phyloP scores from a whole-genome alignment of 2,888 invertebrate species.

The Metallyticus violacea region DNA sequence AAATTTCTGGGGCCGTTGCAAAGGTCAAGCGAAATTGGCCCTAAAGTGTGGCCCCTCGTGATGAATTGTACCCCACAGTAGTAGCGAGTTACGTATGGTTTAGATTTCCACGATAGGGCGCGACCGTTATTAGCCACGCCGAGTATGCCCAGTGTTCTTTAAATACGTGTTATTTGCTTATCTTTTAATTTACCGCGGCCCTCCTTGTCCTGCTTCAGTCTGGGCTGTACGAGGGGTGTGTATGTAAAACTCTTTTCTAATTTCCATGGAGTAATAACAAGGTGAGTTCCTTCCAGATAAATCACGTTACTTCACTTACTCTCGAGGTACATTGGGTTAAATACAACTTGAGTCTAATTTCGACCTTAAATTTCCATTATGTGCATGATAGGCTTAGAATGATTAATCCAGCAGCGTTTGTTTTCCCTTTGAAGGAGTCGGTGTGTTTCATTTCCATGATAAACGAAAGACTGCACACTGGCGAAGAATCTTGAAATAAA shows the following conservation, averaged over 20 bases:
- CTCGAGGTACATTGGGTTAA: neutral
- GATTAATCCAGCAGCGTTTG: too few species aligned
- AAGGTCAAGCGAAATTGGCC: slow-evolving; percentile 7
- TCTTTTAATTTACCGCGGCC: neutral
- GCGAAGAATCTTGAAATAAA: too few species aligned
- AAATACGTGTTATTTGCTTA: neutral
- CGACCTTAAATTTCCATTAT: neutral
- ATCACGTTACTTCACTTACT: neutral
- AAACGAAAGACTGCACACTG: too few species aligned
- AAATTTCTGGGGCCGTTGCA: neutral
- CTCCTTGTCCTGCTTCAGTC: neutral
- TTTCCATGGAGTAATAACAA: neutral
- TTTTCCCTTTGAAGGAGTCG: too few species aligned
- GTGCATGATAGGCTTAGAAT: neutral
- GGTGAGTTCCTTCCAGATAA: neutral
- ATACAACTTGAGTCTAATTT: neutral
- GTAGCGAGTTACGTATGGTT: too few species aligned
- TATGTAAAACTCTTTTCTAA: neutral
- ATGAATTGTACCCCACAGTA: neutral
- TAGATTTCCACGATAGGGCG: neutral
- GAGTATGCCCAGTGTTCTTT: too few species aligned
- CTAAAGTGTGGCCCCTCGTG: neutral
- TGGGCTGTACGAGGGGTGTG: too few species aligned
- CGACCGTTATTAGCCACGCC: neutral
- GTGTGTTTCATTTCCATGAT: too few species aligned